These are phyloP conservation scores for Dermolepida albohirtum DNA, from an alignment of 2,888 invertebrate species.

Conservation along the genomic window DNA sequence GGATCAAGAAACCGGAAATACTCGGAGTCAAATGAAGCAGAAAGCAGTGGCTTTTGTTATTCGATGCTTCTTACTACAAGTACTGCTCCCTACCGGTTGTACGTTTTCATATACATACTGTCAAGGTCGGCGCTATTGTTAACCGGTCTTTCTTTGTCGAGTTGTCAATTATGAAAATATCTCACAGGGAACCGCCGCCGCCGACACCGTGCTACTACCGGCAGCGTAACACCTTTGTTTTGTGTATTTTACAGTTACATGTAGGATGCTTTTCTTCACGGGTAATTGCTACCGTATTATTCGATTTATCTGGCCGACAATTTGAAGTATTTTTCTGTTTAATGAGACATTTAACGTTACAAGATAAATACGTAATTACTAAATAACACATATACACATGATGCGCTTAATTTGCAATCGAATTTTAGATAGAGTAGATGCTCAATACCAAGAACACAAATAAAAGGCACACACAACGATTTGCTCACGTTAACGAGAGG, in stretches of 20 bases:
- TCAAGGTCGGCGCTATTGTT: constrained; percentile 42
- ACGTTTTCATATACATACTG: constrained; percentile 7
- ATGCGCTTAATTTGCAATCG: too few relatives aligned
- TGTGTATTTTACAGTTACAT: constrained; percentile 20
- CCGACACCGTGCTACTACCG: constrained; percentile 22
- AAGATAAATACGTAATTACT: constrained; percentile 1
- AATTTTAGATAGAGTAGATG: too few relatives aligned
- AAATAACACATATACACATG: too few relatives aligned
- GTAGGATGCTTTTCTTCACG: constrained; percentile 14
- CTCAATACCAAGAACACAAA: too few relatives aligned
- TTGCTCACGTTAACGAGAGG: too few relatives aligned
- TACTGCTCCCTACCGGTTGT: constrained; percentile 13
- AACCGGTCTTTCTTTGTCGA: constrained; percentile 36
- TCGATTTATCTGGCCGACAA: constrained; percentile 13
- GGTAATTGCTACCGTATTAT: constrained; percentile 22
- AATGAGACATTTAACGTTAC: constrained; percentile 16
- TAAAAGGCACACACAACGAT: too few relatives aligned
- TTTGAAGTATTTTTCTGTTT: constrained; percentile 12
- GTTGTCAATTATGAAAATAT: constrained; percentile 42
- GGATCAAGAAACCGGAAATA: constrained; percentile 39
- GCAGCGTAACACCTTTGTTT: constrained; percentile 19
- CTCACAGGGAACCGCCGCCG: constrained; percentile 34
- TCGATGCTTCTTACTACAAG: neutral
- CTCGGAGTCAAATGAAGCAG: constrained; percentile 40
- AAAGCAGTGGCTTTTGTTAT: constrained; percentile 29